Base-by-base conservation (phyloP, 1,140 invertebrate genomes). In the Drosophila micromelanica region DNA sequence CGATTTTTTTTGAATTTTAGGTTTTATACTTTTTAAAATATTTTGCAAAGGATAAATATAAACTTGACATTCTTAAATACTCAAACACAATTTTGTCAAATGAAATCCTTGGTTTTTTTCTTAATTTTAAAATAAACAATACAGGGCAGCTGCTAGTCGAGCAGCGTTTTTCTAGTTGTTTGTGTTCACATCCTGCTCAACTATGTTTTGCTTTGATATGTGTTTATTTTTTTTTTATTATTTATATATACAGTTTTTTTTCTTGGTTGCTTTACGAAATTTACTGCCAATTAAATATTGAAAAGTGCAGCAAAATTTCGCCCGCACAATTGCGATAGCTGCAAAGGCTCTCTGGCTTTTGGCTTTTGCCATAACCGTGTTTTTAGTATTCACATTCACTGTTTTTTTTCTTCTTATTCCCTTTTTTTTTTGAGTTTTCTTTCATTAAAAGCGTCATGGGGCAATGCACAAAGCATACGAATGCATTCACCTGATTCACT, bases 261-360 rank as follows among this genome's bases (percentile, higher is more conserved):
- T 51, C n/a, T 30, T 32, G 42, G 23, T 15, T 46, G 13, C 42
- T 43, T 51, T 54, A 46, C 46, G 38, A 13, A 77, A 63, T 63
- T 73, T 49, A 43, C 43, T 52, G 62, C 35, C 62, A 77, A 81
- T 80, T 80, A 76, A 80, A 80, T 73, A 80, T 81, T 76, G 73
- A 73, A 80, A 81, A 69, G 57, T 54, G 43, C 40, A 13, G 32
- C 32, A 35, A 5, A 27, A 27, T 45, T 57, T 45, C 23, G n/a
- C 20, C 4, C 9, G 7, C 54, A 23, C 51, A 56, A 20, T 23
- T 7, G 48, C 3, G 12, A 4, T 27, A 11, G 27, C 13, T 15
- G 12, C 30, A 17, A 45, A 45, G 43, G 17, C 30, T 7, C 30
- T 32, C 13, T 35, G 32, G 8, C 32, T 51, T 51, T 7, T 46